Percentiles rank a stretch among this genome's conserved stretches.
Evolutionary conservation across 2,797 vertebrate species (phyloP).

Genomic region (Sciurus vulgaris): DNA sequence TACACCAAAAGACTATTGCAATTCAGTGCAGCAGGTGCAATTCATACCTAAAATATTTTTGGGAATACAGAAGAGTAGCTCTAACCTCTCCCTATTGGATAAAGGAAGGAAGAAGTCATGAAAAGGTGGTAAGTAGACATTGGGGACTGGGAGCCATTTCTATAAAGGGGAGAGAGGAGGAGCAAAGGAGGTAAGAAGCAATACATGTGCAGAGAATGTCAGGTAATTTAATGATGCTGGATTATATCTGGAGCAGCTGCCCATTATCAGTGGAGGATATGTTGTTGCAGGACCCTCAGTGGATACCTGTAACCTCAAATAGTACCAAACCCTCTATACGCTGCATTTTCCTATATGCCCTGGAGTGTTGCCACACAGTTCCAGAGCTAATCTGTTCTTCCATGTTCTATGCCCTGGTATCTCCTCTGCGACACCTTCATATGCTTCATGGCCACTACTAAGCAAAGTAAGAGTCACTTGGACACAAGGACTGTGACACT

Average conservation of each 20-base stretch:
- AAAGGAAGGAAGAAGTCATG: not conserved
- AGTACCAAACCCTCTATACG: not conserved
- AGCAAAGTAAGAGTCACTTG: not conserved
- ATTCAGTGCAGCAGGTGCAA: not conserved
- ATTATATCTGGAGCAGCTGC: fast-evolving
- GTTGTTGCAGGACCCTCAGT: not conserved
- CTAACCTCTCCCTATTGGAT: too few relatives aligned
- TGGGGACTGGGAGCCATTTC: too few relatives aligned
- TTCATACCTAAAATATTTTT: too few relatives aligned
- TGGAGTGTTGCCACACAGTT: too few relatives aligned
- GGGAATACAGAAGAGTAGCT: not conserved
- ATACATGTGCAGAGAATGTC: not conserved
- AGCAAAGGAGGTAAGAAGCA: not conserved
- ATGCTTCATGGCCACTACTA: not conserved
- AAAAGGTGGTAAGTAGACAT: not conserved
- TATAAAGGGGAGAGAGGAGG: not conserved
- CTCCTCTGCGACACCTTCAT: not conserved
- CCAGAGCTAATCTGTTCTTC: not conserved
- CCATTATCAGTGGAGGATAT: not conserved
- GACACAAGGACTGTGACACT: not conserved
- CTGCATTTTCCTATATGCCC: too few relatives aligned
- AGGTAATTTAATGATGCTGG: too few relatives aligned
- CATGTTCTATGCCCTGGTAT: not conserved
- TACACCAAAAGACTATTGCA: not conserved
- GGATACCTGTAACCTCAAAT: not conserved